Base-by-base conservation (phyloP, 2,113 vertebrate species). In the Notechis scutatus region DNA sequence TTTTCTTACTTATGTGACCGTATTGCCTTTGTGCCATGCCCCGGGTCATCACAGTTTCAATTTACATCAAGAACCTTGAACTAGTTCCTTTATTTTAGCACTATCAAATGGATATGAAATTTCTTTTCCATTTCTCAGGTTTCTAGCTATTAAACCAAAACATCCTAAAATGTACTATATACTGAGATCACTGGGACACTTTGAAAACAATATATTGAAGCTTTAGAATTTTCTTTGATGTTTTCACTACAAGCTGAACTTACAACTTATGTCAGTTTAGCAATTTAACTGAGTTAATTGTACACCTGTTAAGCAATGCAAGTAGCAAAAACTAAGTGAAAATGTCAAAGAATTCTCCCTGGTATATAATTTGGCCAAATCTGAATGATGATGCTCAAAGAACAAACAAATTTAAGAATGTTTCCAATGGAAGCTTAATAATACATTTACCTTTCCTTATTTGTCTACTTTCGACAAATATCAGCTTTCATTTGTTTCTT, bases 121-220 rank as follows among this genome's bases (percentile, higher is more conserved):
- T 42, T 20, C 10, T 39, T 81, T 39, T 39, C 34, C 34, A 81
- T 42, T 42, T 42, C 8, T 39, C 23, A 61, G 23, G 3, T 86
- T 94, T 94, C 91, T 61, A 85, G 45, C 23, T 47, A 2, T 81
- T 81, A 21, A 81, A 90, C 15, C 24, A 87, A 9, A 42, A 89
- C 4, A 52, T 93, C 86, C 14, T 24, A 92, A 93, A 94, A 29
- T 69, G 57, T 61, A 21, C 92, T 52, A 20, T 89, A 45, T 55
- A 89, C 4, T 21, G 29, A 14, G 39, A 39, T 57, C 4, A 6
- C 54, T n/a, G 6, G 39, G 3, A 59, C 42, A 86, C 9, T 61
- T 42, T 50, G 55, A 91, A 87, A 85, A 50, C 57, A 59, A 91
- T 64, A 1, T 23, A 52, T 23, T 59, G 56, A 92, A n/a, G 15